Evolutionary conservation across 2,888 invertebrate genomes (phyloP).

Genomic region (Lasioglossum lativentre): DNA sequence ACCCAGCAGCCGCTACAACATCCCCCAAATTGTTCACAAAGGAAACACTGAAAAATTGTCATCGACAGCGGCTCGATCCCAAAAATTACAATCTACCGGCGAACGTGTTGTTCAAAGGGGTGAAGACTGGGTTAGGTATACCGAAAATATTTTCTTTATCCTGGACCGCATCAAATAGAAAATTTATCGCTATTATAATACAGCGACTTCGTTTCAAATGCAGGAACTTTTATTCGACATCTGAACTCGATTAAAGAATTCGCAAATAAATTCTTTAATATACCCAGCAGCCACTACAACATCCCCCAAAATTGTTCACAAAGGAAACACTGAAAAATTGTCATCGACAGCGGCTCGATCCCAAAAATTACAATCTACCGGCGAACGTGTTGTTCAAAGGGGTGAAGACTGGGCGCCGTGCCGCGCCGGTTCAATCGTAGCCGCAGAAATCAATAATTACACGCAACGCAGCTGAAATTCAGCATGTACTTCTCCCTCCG

Average conservation of each 20-base stretch:
- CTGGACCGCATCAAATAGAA: not conserved
- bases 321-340: not conserved
- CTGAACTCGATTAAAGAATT: not conserved
- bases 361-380: not conserved
- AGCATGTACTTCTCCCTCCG: not conserved
- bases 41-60: not conserved
- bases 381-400: not conserved
- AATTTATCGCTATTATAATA: no score
- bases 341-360: not conserved
- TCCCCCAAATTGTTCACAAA: not conserved
- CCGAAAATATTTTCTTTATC: not conserved
- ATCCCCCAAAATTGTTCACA: not conserved
- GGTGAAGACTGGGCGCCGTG: not conserved
- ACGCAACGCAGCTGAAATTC: conserved; percentile 4
- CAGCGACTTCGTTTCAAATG: no score
- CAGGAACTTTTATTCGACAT: not conserved
- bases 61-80: not conserved
- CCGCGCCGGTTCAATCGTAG: not conserved
- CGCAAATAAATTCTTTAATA: not conserved
- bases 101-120: not conserved
- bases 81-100: not conserved
- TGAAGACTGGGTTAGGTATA: not conserved
- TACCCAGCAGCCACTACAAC: not conserved
- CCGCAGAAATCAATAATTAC: conserved; percentile 10
- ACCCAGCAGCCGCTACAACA: not conserved